Conservation (phyloP, 53 echinoderm and acorn worm species). For the Holothuria scabra region DNA sequence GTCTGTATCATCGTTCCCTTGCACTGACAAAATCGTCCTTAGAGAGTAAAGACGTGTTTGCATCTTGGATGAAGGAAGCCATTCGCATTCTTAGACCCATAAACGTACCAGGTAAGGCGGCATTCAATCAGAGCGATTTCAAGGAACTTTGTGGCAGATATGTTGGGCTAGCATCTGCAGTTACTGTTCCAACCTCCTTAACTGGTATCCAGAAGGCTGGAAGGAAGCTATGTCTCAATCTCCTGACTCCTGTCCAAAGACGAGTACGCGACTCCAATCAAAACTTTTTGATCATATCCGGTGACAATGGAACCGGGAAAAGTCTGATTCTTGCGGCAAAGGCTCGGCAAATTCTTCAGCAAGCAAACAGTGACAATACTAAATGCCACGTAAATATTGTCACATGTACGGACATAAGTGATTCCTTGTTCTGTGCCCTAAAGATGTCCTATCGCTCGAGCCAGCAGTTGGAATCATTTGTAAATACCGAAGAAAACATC, state of each 20-base stretch:
- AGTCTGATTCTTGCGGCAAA: slow-evolving; percentile 47
- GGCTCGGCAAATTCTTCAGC: slow-evolving; percentile 2
- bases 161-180: slow-evolving; percentile 44
- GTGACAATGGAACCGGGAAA: slow-evolving; percentile 38
- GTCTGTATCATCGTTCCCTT: background rate
- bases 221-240: slow-evolving; percentile 6
- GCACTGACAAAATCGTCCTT: slow-evolving; percentile 15
- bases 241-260: slow-evolving; percentile 18
- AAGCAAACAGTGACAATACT: background rate
- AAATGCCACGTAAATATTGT: slow-evolving; percentile 20
- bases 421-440: slow-evolving; percentile 25
- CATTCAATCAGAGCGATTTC: slow-evolving; percentile 5
- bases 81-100: background rate
- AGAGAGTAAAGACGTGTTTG: background rate
- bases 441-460: slow-evolving; percentile 36
- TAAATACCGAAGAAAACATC: background rate
- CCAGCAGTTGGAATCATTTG: slow-evolving; percentile 20
- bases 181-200: slow-evolving; percentile 14
- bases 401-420: slow-evolving; percentile 44
- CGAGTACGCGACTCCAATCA: background rate
- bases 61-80: slow-evolving; percentile 4
- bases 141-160: slow-evolving; percentile 42
- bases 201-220: slow-evolving; percentile 18
- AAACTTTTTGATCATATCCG: background rate
- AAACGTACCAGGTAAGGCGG: background rate